phyloP scores from a whole-genome alignment of 1,140 invertebrate species.

The Penaeus indicus region DNA sequence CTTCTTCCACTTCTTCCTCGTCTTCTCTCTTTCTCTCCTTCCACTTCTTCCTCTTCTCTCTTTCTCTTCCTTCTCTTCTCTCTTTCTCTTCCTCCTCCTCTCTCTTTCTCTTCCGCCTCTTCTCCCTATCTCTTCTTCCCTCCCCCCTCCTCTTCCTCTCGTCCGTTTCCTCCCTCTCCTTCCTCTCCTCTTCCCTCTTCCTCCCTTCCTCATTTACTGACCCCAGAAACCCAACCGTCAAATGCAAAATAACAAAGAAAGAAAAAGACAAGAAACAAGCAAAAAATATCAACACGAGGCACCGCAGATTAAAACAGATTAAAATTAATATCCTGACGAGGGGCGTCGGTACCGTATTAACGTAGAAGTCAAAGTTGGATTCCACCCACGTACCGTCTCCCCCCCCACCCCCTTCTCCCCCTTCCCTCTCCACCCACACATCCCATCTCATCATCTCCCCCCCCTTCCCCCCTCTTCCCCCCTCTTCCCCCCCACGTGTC shows the following conservation, averaged over 20 bases:
- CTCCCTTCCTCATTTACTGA: not conserved
- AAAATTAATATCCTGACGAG: too few relatives aligned
- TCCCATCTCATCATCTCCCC: not conserved
- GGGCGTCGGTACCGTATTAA: too few relatives aligned
- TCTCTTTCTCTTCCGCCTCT: not conserved
- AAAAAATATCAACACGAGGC: too few relatives aligned
- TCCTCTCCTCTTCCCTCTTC: not conserved
- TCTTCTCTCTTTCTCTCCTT: slow-evolving; percentile 9
- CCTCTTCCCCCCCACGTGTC: not conserved
- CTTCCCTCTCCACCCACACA: not conserved
- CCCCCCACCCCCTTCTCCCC: not conserved
- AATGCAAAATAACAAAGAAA: too few relatives aligned
- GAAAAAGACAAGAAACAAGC: too few relatives aligned
- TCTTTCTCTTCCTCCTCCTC: not conserved
- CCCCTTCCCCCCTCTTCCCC: not conserved
- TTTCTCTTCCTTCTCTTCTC: slow-evolving; percentile 2
- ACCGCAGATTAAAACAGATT: too few relatives aligned
- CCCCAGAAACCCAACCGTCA: too few relatives aligned
- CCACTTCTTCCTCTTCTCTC: not conserved
- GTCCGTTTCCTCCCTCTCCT: not conserved
- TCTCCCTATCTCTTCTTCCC: not conserved
- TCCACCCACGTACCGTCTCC: not conserved
- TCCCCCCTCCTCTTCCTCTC: not conserved
- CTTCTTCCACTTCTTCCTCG: not conserved
- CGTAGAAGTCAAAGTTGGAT: too few relatives aligned